A percentile compares a stretch with the other conserved stretches of the same genome.
These are phyloP conservation scores for Chromoteleia sp. DNA, from an alignment of 2,888 invertebrate genomes.

Conservation along the genomic window DNA sequence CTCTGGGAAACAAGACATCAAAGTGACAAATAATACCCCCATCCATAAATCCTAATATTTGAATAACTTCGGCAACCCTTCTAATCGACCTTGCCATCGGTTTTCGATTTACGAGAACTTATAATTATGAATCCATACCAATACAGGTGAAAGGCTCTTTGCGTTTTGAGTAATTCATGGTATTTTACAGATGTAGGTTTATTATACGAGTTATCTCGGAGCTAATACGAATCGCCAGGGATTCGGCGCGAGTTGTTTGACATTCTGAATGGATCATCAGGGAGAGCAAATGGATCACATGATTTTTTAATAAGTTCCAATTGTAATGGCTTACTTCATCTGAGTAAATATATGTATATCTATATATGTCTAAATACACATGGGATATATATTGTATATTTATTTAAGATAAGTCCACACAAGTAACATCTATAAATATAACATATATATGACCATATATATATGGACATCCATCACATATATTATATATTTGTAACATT, in stretches of 20 bases:
- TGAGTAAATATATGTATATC: no score
- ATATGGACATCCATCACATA: no score
- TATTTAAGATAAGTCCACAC: no score
- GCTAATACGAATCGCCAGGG: slow-evolving; percentile 46
- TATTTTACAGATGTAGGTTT: slow-evolving; percentile 28
- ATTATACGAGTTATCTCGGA: slow-evolving; percentile 33
- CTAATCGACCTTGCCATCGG: not conserved
- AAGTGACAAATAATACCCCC: slow-evolving; percentile 11
- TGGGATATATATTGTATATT: no score
- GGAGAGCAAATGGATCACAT: slow-evolving; percentile 51
- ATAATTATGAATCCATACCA: slow-evolving; percentile 21
- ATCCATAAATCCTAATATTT: slow-evolving; percentile 25
- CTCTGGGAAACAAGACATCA: slow-evolving; percentile 13
- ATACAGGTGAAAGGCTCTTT: slow-evolving; percentile 30
- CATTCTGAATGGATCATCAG: slow-evolving; percentile 43
- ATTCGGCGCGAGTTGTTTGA: slow-evolving; percentile 40
- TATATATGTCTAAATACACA: no score
- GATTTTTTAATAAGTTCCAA: slow-evolving; percentile 48
- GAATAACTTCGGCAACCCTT: slow-evolving; percentile 15
- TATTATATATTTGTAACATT: no score
- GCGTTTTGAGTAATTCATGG: slow-evolving; percentile 38
- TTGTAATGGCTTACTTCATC: no score
- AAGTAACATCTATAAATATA: no score
- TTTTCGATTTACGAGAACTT: slow-evolving; percentile 30
- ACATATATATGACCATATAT: no score